Percentiles rank a stretch among this genome's conserved stretches.
phyloP scores from a whole-genome alignment of 2,888 invertebrate species.

The Drosophila testacea region DNA sequence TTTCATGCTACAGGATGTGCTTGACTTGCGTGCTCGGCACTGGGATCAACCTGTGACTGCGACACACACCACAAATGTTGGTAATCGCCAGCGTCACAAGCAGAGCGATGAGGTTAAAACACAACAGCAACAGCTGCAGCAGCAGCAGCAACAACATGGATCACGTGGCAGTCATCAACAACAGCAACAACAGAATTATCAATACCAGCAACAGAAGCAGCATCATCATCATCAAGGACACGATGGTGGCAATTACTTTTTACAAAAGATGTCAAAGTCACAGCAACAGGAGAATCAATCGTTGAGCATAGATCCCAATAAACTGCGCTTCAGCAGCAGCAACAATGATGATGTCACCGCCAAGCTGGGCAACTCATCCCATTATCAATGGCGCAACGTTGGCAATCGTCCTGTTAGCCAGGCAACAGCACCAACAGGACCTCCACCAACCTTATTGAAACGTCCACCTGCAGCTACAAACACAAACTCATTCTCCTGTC shows the following conservation, averaged over 20 bases:
- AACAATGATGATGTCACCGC: constrained; percentile 64
- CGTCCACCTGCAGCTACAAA: constrained; percentile 36
- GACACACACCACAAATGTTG: constrained; percentile 8
- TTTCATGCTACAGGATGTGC: constrained; percentile 84
- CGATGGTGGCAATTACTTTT: constrained; percentile 62
- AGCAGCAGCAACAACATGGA: constrained; percentile 39
- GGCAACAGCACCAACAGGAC: background rate
- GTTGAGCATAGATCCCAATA: constrained; percentile 78
- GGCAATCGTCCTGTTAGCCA: constrained; percentile 58
- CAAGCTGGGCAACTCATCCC: constrained; percentile 71
- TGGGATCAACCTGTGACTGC: constrained; percentile 77
- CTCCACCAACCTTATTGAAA: constrained; percentile 50
- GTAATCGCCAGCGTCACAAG: constrained; percentile 49
- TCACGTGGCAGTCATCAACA: constrained; percentile 24
- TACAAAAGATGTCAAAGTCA: constrained; percentile 70
- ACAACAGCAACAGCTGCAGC: constrained; percentile 40
- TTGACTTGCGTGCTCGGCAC: constrained; percentile 77
- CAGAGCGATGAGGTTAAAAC: constrained; percentile 47
- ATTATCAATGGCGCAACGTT: constrained; percentile 74
- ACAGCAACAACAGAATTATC: constrained; percentile 44
- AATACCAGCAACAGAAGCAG: constrained; percentile 49
- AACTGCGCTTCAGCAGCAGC: constrained; percentile 75
- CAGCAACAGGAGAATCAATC: constrained; percentile 74
- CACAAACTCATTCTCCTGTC: constrained; percentile 29
- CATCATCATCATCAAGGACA: constrained; percentile 53